A percentile compares a stretch with the other conserved stretches of the same genome.
Evolutionary conservation across 2,888 invertebrate species (phyloP).

Genomic region (Pammene fasciana): DNA sequence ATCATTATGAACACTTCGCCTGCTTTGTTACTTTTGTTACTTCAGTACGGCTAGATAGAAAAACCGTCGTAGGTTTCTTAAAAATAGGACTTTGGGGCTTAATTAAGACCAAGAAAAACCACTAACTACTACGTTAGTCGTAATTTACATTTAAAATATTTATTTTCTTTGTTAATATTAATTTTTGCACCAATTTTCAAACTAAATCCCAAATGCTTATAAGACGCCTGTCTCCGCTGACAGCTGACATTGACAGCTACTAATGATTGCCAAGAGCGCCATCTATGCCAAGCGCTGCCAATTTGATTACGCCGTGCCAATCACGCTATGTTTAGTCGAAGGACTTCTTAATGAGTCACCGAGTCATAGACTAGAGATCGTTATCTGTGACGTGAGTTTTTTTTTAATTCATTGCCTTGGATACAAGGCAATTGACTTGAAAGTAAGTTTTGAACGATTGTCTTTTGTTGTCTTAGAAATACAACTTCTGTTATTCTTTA

Average conservation of each 20-base stretch:
- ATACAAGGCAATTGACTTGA: neutral
- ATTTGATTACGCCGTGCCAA: slow-evolving; percentile 44
- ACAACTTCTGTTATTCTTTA: too few species aligned
- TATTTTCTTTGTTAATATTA: too few species aligned
- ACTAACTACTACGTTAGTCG: too few species aligned
- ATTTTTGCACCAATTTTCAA: neutral
- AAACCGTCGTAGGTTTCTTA: too few species aligned
- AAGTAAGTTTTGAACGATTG: neutral
- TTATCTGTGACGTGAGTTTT: neutral
- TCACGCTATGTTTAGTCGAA: slow-evolving; percentile 39
- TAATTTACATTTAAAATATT: neutral
- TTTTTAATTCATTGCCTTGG: neutral
- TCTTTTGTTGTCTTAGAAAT: neutral
- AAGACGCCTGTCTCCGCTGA: slow-evolving; percentile 47
- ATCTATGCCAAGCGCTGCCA: slow-evolving; percentile 49
- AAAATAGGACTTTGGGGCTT: too few species aligned
- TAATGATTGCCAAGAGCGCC: slow-evolving; percentile 57
- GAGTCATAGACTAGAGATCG: slow-evolving; percentile 3
- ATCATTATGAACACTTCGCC: too few species aligned
- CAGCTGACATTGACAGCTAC: slow-evolving; percentile 58
- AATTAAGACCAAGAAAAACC: too few species aligned
- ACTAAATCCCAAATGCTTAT: slow-evolving; percentile 11
- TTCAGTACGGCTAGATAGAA: too few species aligned
- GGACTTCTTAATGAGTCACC: slow-evolving; percentile 35
- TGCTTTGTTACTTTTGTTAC: too few species aligned